Evolutionary conservation across 2,888 invertebrate species (phyloP).

Genomic region (Callyntrura sp.): DNA sequence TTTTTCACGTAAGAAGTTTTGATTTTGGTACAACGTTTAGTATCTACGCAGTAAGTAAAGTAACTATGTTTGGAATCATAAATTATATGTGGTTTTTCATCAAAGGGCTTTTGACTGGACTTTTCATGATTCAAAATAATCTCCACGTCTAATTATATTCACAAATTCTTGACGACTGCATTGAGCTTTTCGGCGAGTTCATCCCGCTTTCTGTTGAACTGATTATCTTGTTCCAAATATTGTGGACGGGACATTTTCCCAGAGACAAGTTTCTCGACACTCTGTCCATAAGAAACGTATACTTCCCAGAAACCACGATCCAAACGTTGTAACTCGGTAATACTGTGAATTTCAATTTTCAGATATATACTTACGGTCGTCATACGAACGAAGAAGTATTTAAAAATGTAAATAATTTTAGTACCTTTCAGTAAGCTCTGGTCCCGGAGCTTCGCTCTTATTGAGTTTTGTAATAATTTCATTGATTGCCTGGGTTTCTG

Average conservation of each 20-base stretch:
- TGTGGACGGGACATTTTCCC: constrained; percentile 88
- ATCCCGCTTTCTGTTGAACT: constrained; percentile 87
- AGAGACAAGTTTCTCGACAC: constrained; percentile 88
- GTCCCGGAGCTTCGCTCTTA: constrained; percentile 88
- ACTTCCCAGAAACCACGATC: constrained; percentile 85
- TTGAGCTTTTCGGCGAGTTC: constrained; percentile 87
- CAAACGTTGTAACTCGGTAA: constrained; percentile 80
- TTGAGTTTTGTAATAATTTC: constrained; percentile 87
- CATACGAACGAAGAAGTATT: no score
- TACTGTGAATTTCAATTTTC: constrained; percentile 67
- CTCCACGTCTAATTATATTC: no score
- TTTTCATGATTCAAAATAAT: constrained; percentile 6
- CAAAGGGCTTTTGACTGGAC: constrained; percentile 1
- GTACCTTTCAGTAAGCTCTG: constrained; percentile 88
- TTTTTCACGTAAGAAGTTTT: neutral
- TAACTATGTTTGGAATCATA: constrained; percentile 14
- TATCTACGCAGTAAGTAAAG: neutral
- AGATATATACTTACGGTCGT: no score
- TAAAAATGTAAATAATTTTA: no score
- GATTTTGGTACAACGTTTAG: neutral
- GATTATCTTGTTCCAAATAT: constrained; percentile 88
- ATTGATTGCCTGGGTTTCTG: constrained; percentile 87
- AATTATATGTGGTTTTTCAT: neutral
- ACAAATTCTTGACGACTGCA: constrained; percentile 85
- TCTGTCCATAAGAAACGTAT: constrained; percentile 86